Evolutionary conservation across 2,797 vertebrate species (phyloP).

Genomic region (Molossus molossus): DNA sequence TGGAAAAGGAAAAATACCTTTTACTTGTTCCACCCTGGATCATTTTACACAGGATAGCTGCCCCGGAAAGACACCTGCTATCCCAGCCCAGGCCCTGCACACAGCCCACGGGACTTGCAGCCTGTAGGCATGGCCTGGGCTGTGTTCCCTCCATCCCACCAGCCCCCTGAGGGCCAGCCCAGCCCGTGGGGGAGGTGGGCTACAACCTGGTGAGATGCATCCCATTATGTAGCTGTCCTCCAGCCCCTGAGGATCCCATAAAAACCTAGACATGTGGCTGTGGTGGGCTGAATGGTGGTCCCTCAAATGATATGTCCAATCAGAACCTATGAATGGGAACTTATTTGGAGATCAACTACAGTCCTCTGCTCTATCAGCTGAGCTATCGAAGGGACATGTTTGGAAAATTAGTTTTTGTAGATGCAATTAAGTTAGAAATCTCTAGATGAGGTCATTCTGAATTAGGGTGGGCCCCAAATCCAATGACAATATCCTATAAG

Average conservation of each 20-base stretch:
- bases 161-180: background rate
- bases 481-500: background rate
- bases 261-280: background rate
- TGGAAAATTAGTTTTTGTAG: background rate
- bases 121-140: background rate
- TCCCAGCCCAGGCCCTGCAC: background rate
- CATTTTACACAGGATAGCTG: background rate
- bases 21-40: background rate
- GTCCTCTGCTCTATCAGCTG: slow-evolving; percentile 99
- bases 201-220: background rate
- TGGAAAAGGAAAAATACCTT: background rate
- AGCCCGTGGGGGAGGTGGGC: background rate
- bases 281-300: too few relatives aligned
- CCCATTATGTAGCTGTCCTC: background rate
- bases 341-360: slow-evolving; percentile 87
- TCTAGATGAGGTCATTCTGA: background rate
- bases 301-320: background rate
- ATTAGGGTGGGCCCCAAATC: background rate
- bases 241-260: background rate
- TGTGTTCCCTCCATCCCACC: background rate
- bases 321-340: background rate
- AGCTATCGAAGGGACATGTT: slow-evolving; percentile 94
- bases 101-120: background rate
- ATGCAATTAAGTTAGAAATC: background rate
- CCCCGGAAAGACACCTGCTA: background rate